phyloP scores from a whole-genome alignment of 2,888 invertebrate genomes.

The Heliconius sara region DNA sequence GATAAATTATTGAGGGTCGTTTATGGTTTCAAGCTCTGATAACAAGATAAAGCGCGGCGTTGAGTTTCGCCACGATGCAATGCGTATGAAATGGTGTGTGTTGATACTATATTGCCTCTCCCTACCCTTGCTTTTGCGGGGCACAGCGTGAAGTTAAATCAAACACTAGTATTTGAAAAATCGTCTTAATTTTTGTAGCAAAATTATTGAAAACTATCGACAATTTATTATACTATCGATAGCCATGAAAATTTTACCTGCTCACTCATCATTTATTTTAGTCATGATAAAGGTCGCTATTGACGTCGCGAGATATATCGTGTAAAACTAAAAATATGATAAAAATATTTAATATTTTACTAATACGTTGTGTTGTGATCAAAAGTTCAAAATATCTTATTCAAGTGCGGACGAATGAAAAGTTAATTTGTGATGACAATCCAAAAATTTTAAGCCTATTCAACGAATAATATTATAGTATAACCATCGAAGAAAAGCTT shows the following conservation, averaged over 20 bases:
- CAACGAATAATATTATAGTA: neutral
- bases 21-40: too few relatives aligned
- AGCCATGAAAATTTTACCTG: neutral
- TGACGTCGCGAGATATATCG: neutral
- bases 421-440: neutral
- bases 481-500: neutral
- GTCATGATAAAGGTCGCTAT: neutral
- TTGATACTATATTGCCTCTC: neutral
- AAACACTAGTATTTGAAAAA: neutral
- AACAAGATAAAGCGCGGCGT: neutral
- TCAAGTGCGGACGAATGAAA: neutral
- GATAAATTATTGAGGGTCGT: neutral
- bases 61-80: neutral
- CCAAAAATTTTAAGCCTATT: neutral
- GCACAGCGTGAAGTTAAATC: neutral
- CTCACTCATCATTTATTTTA: neutral
- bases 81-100: neutral
- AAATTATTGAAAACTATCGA: neutral
- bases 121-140: neutral
- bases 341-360: neutral
- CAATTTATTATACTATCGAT: neutral
- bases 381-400: neutral
- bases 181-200: too few relatives aligned
- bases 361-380: neutral
- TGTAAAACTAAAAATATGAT: neutral